Evolutionary conservation across 2,797 vertebrate genomes (phyloP).

Genomic region (Enteromius afrohamiltoni): DNA sequence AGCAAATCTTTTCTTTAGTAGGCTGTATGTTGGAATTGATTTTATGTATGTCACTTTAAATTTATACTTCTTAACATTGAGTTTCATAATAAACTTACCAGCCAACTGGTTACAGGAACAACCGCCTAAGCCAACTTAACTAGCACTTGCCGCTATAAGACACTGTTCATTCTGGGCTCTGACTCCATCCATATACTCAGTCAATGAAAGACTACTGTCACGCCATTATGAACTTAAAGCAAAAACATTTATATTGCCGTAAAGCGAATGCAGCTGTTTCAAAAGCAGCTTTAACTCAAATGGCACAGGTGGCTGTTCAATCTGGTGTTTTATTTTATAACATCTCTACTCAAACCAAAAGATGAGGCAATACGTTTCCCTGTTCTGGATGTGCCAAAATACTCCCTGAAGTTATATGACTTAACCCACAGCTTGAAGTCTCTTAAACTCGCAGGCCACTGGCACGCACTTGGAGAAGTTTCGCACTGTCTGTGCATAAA

Average conservation of each 20-base stretch:
- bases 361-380: conserved; percentile 39
- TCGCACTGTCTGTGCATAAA: conserved; percentile 29
- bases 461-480: conserved; percentile 34
- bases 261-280: conserved; percentile 44
- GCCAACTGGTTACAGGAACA: conserved; percentile 18
- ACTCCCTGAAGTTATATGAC: conserved; percentile 45
- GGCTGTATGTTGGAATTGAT: not conserved
- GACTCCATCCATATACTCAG: not conserved
- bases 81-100: not conserved
- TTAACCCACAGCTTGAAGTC: conserved; percentile 41
- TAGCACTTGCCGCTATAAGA: not conserved
- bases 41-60: not conserved
- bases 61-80: not conserved
- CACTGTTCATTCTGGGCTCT: not conserved
- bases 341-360: conserved; percentile 42
- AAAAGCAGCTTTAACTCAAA: conserved; percentile 9
- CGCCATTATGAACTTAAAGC: conserved; percentile 11
- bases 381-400: conserved; percentile 38
- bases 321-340: conserved; percentile 41
- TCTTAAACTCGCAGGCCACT: conserved; percentile 34
- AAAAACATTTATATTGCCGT: conserved; percentile 26
- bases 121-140: not conserved
- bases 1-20: not conserved
- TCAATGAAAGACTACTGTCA: not conserved
- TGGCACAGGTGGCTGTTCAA: conserved; percentile 44